Percentiles rank a stretch among this genome's conserved stretches.
Conservation (phyloP, 2,797 vertebrate genomes). For the Sebastes paucispinis region DNA sequence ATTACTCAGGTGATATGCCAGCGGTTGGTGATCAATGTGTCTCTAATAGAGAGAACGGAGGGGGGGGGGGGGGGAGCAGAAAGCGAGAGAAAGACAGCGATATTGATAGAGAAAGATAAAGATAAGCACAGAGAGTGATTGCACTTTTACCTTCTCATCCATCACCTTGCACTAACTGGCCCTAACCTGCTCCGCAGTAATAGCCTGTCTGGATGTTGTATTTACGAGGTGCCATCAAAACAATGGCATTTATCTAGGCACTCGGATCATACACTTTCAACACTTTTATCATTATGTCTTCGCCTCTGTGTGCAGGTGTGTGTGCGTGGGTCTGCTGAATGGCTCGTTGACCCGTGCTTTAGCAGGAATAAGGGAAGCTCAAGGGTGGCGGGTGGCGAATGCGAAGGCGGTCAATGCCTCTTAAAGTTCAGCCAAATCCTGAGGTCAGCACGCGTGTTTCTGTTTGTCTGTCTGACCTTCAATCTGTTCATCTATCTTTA, state of each 20-base stretch:
- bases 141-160: slow-evolving; percentile 77
- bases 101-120: slow-evolving; percentile 74
- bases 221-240: slow-evolving; percentile 75
- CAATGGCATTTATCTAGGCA: slow-evolving; percentile 67
- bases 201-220: slow-evolving; percentile 65
- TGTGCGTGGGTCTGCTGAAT: slow-evolving; percentile 23
- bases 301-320: slow-evolving; percentile 8
- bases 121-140: slow-evolving; percentile 73
- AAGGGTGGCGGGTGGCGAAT: slow-evolving; percentile 32
- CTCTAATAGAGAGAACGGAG: slow-evolving; percentile 64
- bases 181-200: slow-evolving; percentile 55
- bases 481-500: slow-evolving; percentile 19
- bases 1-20: slow-evolving; percentile 84
- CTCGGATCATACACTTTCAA: slow-evolving; percentile 58
- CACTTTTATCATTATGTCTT: slow-evolving; percentile 61
- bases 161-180: slow-evolving; percentile 62
- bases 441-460: slow-evolving; percentile 35
- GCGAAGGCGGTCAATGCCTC: slow-evolving; percentile 25
- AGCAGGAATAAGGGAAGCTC: slow-evolving; percentile 27
- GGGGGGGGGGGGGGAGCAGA: slow-evolving; percentile 38
- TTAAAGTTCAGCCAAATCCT: slow-evolving; percentile 69
- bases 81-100: slow-evolving; percentile 60
- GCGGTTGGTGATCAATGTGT: slow-evolving; percentile 80
- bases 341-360: slow-evolving; percentile 36
- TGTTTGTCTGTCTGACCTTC: slow-evolving; percentile 46